These are phyloP conservation scores for Pterobdella sp. DNA, from an alignment of 2,888 invertebrate genomes.

Conservation along the genomic window DNA sequence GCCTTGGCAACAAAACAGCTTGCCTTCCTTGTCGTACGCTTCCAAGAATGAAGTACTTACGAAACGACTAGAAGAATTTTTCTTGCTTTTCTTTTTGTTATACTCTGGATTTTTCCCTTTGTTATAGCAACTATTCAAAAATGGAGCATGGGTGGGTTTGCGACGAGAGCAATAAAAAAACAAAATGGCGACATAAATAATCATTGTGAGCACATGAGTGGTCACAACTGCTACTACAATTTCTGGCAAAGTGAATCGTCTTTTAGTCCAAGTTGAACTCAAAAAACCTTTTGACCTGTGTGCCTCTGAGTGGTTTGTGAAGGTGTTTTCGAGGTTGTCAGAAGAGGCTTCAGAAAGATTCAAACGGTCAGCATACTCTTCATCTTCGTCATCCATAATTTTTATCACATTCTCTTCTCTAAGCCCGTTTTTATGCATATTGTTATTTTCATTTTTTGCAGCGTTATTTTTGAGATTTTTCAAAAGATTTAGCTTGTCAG, in stretches of 20 bases:
- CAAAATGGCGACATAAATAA: constrained; percentile 27
- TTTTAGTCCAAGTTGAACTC: constrained; percentile 18
- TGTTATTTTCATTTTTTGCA: background rate
- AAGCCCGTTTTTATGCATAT: background rate
- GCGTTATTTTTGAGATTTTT: background rate
- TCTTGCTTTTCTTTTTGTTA: background rate
- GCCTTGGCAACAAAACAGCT: background rate
- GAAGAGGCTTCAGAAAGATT: background rate
- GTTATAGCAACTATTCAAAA: constrained; percentile 3
- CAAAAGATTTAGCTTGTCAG: no score
- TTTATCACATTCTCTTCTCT: background rate
- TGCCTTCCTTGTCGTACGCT: background rate
- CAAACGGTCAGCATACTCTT: background rate
- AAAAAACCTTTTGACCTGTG: constrained; percentile 3
- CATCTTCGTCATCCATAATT: background rate
- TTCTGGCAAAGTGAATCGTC: constrained; percentile 26
- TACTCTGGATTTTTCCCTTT: background rate
- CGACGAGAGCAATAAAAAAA: constrained; percentile 27
- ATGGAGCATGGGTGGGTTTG: background rate
- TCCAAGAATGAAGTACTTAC: constrained; percentile 2
- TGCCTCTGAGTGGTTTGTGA: background rate
- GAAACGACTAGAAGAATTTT: constrained; percentile 6
- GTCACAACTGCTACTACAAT: constrained; percentile 23
- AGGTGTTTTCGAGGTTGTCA: background rate
- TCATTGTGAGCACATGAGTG: constrained; percentile 28